Base-by-base conservation (phyloP, 1,140 invertebrate genomes). In the Polypedilum vanderplanki region DNA sequence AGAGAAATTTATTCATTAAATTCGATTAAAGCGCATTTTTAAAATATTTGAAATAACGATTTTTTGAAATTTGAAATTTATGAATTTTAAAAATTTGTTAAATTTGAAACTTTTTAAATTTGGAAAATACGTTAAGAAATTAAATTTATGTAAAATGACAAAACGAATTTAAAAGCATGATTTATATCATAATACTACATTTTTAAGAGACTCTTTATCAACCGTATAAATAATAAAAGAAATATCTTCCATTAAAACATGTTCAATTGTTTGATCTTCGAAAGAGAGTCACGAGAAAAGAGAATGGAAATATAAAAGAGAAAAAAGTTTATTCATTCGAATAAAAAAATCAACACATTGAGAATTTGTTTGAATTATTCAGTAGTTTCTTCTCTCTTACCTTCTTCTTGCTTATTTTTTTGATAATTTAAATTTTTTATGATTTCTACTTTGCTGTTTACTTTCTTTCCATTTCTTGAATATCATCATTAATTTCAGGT, bases 291-390 rank as follows among this genome's bases (percentile, higher is more conserved):
- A 33, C 24, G 5, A 33, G 5, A 33, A 33, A 33, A 33, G 24
- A 33, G 24, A 5, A 33, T 33, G 24, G 24, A 33, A 3, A 33
- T 8, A 57, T 15, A n/a, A 57, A 5, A 57, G 46, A 15, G n/a
- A 57, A 57, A 57, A 57, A 57, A 57, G 15, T 57, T 57, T 57
- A n/a, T 57, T 57, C 46, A 57, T 57, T 57, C 46, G 46, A 57
- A 33, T 33, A 33, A 33, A 33, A 33, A 33, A 57, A 57, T 57
- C 46, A 57, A 57, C 46, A n/a, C n/a, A n/a, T 57, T 57, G 46
- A 33, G 24, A 57, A 57, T 57, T 57, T 57, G 46, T 57, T 57
- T 57, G 46, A 57, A 57, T 57, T 57, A 57, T 57, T 57, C 46
- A 57, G 46, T 57, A 57, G 46, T 57, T 57, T 57, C 46, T 57